A percentile compares a stretch with the other conserved stretches of the same genome.
phyloP scores from a whole-genome alignment of 2,797 vertebrate species.

The Microcaecilia unicolor region DNA sequence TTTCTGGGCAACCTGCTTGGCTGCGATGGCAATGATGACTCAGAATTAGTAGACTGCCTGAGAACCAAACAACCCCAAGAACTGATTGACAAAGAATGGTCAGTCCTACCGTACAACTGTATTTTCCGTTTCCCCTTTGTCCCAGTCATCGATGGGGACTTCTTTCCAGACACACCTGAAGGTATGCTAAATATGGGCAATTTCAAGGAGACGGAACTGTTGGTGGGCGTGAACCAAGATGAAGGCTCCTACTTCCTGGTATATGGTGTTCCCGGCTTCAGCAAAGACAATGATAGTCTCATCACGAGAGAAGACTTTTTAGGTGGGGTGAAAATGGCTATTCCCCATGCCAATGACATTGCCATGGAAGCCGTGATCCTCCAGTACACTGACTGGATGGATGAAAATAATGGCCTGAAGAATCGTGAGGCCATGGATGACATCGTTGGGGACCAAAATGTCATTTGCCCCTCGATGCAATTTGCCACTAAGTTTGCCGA shows the following conservation, averaged over 20 bases:
- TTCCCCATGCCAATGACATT: conserved; percentile 82
- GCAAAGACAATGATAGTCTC: conserved; percentile 87
- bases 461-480: conserved; percentile 77
- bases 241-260: conserved; percentile 85
- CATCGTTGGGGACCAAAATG: conserved; percentile 85
- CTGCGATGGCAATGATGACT: conserved; percentile 69
- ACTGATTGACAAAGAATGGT: conserved; percentile 75
- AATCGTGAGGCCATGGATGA: conserved; percentile 83
- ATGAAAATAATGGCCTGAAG: conserved; percentile 72
- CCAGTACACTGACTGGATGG: conserved; percentile 89
- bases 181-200: conserved; percentile 67
- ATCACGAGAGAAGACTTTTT: conserved; percentile 83
- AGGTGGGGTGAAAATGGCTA: conserved; percentile 74
- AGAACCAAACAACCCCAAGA: conserved; percentile 60
- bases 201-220: conserved; percentile 71
- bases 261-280: conserved; percentile 85
- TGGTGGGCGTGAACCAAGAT: conserved; percentile 82
- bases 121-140: conserved; percentile 88
- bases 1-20: conserved; percentile 62
- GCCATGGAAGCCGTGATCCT: conserved; percentile 82
- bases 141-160: conserved; percentile 77
- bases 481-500: conserved; percentile 70
- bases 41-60: conserved; percentile 71
- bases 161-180: conserved; percentile 74
- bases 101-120: conserved; percentile 68